Conservation (phyloP, 2,888 invertebrate species). For the Parascotia fuliginaria region DNA sequence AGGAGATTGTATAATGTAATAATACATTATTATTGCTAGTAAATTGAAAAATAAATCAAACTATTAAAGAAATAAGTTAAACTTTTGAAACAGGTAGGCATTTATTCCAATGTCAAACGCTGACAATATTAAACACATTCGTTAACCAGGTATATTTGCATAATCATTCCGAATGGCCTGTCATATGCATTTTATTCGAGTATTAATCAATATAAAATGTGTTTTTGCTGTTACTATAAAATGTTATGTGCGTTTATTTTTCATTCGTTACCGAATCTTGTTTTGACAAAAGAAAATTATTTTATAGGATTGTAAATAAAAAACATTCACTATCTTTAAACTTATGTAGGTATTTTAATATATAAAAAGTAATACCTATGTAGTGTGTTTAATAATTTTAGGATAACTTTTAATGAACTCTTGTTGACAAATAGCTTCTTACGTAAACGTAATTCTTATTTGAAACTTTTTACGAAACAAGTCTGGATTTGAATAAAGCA, state of each 20-base stretch:
- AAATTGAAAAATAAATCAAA: background rate
- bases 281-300: background rate
- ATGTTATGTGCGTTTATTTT: no score
- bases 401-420: no score
- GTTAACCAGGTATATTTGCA: conserved; percentile 30
- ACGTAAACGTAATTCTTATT: no score
- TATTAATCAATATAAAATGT: conserved; percentile 26
- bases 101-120: conserved; percentile 6
- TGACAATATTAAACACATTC: conserved; percentile 21
- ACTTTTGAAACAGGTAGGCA: background rate
- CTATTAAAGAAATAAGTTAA: background rate
- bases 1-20: no score
- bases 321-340: no score
- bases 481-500: background rate
- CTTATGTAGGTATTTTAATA: no score
- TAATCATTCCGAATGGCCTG: conserved; percentile 23
- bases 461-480: background rate
- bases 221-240: no score
- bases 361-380: no score
- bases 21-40: no score
- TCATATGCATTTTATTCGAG: conserved; percentile 19
- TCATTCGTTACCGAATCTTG: conserved; percentile 1
- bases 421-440: no score
- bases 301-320: no score
- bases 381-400: no score